Evolutionary conservation across 2,797 vertebrate genomes (phyloP), one percentile per base, ranked within the genome.

Genomic region (Catamblyrhynchus diadema): DNA sequence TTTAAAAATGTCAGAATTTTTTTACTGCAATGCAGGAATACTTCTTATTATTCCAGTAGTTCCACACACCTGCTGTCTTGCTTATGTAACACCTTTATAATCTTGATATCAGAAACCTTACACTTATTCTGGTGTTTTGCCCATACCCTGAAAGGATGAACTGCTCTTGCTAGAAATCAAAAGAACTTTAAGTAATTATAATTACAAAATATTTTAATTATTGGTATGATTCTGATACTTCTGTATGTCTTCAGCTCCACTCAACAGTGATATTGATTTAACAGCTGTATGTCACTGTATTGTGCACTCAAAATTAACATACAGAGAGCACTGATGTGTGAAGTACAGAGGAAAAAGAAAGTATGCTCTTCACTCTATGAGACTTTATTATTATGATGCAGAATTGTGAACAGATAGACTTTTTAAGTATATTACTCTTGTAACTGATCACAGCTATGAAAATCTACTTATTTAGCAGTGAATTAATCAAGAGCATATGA

Each of bases 11-110:
- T 37, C 54, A 54, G 44, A 93, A 67, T 8, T 41, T 93, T 93
- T 95, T 84, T 70, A 62, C 88, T 96, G 81, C 83, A 96, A 48
- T 88, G 78, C 78, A 92, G 77, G 32, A 84, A 14, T 72, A 67
- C 42, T 32, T 51, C 27, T 30, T 51, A 51, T 51, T 18, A 69
- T 53, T 65, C 59, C 59, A 72, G 83, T 33, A 84, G 77, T 35
- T 81, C 24, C 50, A 69, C 50, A 71, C 4, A 24, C 70, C 32
- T 88, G 65, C 66, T 88, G 42, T 51, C 65, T 74, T 67, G n/a
- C 39, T 88, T 86, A 74, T 67, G 8, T 54, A 94, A 69, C 16
- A 86, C 8, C 60, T 79, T 74, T 64, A 41, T 39, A 41, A 44
- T 35, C 51, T 54, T 66, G 28, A 18, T 81, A 82, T 73, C 51